phyloP scores from a whole-genome alignment of 2,113 vertebrate species.

The Rhipidura dahli region DNA sequence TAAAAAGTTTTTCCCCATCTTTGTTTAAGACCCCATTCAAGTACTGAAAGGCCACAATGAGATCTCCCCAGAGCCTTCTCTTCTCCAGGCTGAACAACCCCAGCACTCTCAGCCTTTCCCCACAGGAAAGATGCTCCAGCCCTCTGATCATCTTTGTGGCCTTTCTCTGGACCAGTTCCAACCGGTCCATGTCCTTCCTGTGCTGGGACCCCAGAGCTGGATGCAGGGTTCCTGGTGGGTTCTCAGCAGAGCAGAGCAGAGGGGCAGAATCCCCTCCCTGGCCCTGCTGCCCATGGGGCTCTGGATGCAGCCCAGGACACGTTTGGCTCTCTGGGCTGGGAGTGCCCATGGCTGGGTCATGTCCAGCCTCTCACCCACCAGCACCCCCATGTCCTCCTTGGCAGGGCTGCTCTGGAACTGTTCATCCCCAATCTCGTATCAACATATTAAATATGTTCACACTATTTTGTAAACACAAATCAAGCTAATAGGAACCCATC shows the following conservation, averaged over 20 bases:
- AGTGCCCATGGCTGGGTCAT: neutral
- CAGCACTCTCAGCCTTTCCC: neutral
- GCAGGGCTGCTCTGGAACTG: neutral
- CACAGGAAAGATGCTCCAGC: neutral
- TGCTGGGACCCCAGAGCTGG: neutral
- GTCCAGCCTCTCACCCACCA: neutral
- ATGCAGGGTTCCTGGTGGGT: accelerated
- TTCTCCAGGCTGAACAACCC: neutral
- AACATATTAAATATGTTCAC: neutral
- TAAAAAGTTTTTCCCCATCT: neutral
- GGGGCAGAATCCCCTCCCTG: neutral
- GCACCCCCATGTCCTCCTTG: accelerated
- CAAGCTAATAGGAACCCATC: neutral
- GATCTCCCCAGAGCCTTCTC: neutral
- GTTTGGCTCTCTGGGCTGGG: neutral
- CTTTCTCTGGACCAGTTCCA: neutral
- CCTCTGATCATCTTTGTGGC: neutral
- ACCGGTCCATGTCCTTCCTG: neutral
- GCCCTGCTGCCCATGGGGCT: neutral
- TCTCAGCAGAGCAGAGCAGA: neutral
- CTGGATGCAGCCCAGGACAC: neutral
- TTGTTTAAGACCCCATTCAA: neutral
- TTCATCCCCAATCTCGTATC: neutral
- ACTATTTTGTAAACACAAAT: neutral
- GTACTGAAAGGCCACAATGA: neutral